Base-by-base conservation (phyloP, 2,113 vertebrate genomes). In the Hippopotamus amphibius region DNA sequence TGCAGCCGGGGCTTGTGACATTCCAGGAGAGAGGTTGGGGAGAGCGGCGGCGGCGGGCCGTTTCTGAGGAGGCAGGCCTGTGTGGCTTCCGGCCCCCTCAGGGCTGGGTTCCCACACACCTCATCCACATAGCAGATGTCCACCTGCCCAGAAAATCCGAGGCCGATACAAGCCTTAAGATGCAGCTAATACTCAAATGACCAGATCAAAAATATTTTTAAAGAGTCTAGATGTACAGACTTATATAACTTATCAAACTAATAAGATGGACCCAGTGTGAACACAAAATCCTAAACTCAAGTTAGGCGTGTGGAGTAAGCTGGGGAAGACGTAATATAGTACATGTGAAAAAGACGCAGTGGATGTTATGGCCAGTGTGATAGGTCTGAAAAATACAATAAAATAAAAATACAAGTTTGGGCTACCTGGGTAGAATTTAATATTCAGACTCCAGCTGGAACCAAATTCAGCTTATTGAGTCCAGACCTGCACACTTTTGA, bases 1-100 rank as follows among this genome's bases (percentile, higher is more conserved):
- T 1, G 2, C 0, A 14, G 55, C 53, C 68, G 0, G 0, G 0
- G 37, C 57, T 59, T 7, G 0, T 6, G 1, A 12, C 3, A 0
- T 8, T 33, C 63, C 17, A 3, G 37, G 28, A 7, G 30, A 33
- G 0, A 6, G 33, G 48, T 26, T 10, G 1, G 28, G 28, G 21
- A 48, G 2, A 0, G 24, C 37, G 1, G 33, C 11, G 3, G 7
- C 0, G 2, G 22, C 1, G 5, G 15, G 4, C 28, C n/a, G 1
- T 12, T 11, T 53, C 57, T 2, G 0, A 5, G 82, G 24, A 28
- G 13, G 22, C 33, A 8, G 48, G 33, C 50, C 28, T 37, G 9
- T 7, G 46, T 1, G 24, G 6, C 15, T 63, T 0, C 37, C 3
- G 0, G n/a, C 30, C 19, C 19, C 74, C 71, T 4, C 1, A 2